Conservation (phyloP, 2,113 vertebrate genomes). For the Chloropsis cyanopogon region DNA sequence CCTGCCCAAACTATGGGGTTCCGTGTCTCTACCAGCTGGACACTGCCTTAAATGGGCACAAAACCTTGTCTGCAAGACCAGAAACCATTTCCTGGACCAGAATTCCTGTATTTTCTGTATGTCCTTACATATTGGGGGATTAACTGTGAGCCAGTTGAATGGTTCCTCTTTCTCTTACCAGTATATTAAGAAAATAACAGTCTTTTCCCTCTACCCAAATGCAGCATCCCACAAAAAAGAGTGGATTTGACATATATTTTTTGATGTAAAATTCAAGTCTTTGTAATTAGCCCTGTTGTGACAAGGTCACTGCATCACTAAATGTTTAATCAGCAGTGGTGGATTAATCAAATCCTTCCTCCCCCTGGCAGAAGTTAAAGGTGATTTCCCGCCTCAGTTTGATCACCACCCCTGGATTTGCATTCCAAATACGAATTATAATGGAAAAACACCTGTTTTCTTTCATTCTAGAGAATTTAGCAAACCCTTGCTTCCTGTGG, state of each 20-base stretch:
- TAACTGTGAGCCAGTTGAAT: not conserved
- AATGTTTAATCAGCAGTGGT: not conserved
- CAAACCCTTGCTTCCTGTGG: slow-evolving; percentile 96
- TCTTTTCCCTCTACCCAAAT: not conserved
- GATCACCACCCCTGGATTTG: not conserved
- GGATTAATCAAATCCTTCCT: not conserved
- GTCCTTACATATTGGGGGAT: not conserved
- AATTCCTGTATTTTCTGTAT: not conserved
- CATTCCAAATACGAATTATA: not conserved
- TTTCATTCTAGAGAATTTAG: slow-evolving; percentile 90
- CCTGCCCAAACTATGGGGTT: not conserved
- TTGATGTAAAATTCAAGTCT: not conserved
- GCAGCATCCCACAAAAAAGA: not conserved
- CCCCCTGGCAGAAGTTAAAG: not conserved
- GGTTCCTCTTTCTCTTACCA: not conserved
- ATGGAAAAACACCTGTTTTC: not conserved
- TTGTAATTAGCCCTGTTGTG: not conserved
- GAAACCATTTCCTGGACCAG: not conserved
- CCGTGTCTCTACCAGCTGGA: not conserved
- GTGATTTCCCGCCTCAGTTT: not conserved
- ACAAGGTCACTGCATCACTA: not conserved
- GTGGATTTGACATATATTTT: not conserved
- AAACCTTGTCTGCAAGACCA: not conserved
- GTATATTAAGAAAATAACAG: not conserved
- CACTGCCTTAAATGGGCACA: not conserved